phyloP scores from a whole-genome alignment of 2,888 invertebrate species.

The Anaspis maculata region DNA sequence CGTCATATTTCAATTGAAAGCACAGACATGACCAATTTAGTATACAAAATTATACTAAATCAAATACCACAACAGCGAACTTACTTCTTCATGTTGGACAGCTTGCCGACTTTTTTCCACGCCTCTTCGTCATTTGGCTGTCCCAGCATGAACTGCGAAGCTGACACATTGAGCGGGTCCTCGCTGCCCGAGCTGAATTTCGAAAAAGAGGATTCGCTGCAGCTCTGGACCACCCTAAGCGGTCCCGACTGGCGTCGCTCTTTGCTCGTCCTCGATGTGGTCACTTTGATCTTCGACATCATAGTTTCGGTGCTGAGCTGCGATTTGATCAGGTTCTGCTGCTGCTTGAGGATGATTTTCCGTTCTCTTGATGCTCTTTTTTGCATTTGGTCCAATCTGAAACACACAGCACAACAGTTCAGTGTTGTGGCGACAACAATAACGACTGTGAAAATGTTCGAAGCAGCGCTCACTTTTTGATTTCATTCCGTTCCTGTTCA shows the following conservation, averaged over 20 bases:
- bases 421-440: no score
- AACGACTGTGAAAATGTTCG: neutral
- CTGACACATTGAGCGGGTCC: no score
- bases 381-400: conserved; percentile 47
- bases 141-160: no score
- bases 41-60: no score
- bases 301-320: conserved; percentile 45
- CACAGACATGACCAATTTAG: no score
- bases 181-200: no score
- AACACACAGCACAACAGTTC: no score
- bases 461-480: conserved; percentile 52
- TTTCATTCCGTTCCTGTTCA: conserved; percentile 60
- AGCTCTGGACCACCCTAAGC: conserved; percentile 45
- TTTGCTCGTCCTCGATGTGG: conserved; percentile 33
- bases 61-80: no score
- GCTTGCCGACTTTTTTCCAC: no score
- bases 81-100: no score
- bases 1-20: no score
- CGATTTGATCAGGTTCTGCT: conserved; percentile 47
- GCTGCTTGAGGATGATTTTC: conserved; percentile 45
- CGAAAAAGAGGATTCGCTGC: conserved; percentile 37
- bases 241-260: conserved; percentile 42
- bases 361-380: conserved; percentile 48
- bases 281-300: conserved; percentile 44
- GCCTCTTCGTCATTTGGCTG: no score